phyloP scores from a whole-genome alignment of 2,888 invertebrate species.

The Nyleta sp. region DNA sequence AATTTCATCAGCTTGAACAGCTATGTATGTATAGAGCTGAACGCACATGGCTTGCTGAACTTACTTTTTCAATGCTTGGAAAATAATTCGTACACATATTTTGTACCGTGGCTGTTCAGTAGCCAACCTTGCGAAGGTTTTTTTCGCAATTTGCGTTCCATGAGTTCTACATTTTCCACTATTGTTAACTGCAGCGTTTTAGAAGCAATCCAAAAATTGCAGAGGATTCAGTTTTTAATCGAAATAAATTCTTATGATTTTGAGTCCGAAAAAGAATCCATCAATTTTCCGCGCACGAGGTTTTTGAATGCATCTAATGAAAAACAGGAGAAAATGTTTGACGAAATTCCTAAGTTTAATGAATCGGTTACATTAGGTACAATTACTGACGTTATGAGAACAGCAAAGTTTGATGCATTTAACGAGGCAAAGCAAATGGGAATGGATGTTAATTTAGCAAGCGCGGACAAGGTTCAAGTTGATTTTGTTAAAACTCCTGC shows the following conservation, averaged over 20 bases:
- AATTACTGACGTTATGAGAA: not conserved
- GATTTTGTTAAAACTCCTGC: not conserved
- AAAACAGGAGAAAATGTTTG: not conserved
- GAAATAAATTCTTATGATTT: not conserved
- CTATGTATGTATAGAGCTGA: conserved; percentile 22
- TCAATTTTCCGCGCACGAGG: not conserved
- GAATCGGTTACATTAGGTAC: not conserved
- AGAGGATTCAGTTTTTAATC: not conserved
- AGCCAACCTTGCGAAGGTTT: conserved; percentile 52
- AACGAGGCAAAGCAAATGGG: conserved; percentile 4
- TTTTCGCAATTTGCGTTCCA: conserved; percentile 23
- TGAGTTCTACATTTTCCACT: conserved; percentile 5
- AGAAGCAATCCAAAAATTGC: not conserved
- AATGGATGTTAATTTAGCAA: not conserved
- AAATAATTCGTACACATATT: conserved; percentile 16
- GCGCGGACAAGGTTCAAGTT: not conserved
- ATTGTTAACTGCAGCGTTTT: conserved; percentile 2
- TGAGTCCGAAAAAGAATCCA: not conserved
- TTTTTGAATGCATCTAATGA: conserved; percentile 7
- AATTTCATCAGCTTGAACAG: conserved; percentile 64
- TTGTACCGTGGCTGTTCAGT: conserved; percentile 40
- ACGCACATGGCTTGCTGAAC: conserved; percentile 63
- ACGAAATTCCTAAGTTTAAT: not conserved
- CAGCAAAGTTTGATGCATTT: conserved; percentile 2
- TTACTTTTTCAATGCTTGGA: conserved; percentile 30